Conservation (phyloP, 2,888 invertebrate species). For the Thera obeliscata region DNA sequence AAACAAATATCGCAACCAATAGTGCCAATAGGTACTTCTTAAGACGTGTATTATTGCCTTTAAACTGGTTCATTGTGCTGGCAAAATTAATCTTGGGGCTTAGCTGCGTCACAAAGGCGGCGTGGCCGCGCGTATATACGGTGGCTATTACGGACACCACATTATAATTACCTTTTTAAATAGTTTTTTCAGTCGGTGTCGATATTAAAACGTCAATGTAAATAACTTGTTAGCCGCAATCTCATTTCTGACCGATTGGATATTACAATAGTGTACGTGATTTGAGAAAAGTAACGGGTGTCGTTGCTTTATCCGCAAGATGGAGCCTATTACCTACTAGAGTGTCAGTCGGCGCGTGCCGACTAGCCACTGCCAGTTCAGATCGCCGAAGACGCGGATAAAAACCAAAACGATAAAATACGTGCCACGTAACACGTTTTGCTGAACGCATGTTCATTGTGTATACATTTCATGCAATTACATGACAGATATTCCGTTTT, state of each 20-base stretch:
- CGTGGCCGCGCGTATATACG: conserved; percentile 76
- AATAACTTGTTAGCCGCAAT: conserved; percentile 85
- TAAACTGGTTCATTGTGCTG: conserved; percentile 79
- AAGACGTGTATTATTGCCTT: conserved; percentile 74
- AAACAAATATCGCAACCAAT: conserved; percentile 77
- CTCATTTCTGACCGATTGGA: conserved; percentile 84
- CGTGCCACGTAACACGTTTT: conserved; percentile 39
- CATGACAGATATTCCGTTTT: conserved; percentile 16
- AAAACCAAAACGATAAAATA: conserved; percentile 57
- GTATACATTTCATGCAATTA: conserved; percentile 39
- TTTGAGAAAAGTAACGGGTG: conserved; percentile 84
- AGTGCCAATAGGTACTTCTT: conserved; percentile 68
- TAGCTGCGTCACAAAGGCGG: conserved; percentile 79
- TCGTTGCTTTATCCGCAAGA: conserved; percentile 81
- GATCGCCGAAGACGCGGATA: conserved; percentile 62
- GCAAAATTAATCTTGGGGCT: conserved; percentile 82
- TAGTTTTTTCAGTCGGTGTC: conserved; percentile 78
- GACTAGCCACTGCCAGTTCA: conserved; percentile 48
- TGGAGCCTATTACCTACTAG: conserved; percentile 70
- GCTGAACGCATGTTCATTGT: conserved; percentile 31
- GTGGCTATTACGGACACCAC: conserved; percentile 78
- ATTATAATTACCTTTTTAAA: conserved; percentile 84
- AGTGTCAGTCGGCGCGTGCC: conserved; percentile 55
- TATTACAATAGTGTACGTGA: conserved; percentile 85
- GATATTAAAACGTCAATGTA: conserved; percentile 85